Base-by-base conservation (phyloP, 2,888 invertebrate species). In the Leptinotarsa juncta region DNA sequence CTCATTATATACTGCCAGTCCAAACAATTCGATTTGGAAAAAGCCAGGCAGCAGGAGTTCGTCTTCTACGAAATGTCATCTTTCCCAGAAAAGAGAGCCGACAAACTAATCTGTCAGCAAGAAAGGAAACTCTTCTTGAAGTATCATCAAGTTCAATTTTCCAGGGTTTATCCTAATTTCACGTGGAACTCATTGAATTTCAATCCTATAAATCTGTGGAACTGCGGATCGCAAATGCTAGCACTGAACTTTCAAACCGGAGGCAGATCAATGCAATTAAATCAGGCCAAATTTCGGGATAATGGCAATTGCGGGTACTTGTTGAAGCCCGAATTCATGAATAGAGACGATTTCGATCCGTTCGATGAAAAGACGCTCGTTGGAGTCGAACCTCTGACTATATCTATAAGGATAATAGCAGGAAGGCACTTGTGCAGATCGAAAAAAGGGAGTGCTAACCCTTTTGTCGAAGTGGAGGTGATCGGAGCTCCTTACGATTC, bases 11-110 rank as follows among this genome's bases (percentile, higher is more conserved):
- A 99, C 87, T 99, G 98, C 88, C 94, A 97, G 73, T 94, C 95
- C 65, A 95, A 96, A 14, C 91, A 94, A 4, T 97, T 96, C 89
- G 94, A 92, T 84, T 90, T 92, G 73, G 96, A 96, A 1, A 89
- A 92, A 83, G 89, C 94, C n/a, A 91, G 91, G 71, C 90, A 89
- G 69, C 92, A 92, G 79, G 93, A 93, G 5, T 94, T 95, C 88
- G 90, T 94, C n/a, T 96, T 93, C 87, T 93, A 94, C 85, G 98
- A 99, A 88, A 99, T 99, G 98, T 98, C 97, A 67, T 98, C 98
- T 32, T 98, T 99, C 87, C 95, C 97, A 0, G 99, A 99, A 89
- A 96, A 95, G 0, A 98, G 98, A 89, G 97, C 96, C 0, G 97
- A 98, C 83, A 95, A 96, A 84, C 90, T 95, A 73, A 95, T 98